Conservation (phyloP, 1,140 invertebrate genomes). For the Euwallacea fornicatus region DNA sequence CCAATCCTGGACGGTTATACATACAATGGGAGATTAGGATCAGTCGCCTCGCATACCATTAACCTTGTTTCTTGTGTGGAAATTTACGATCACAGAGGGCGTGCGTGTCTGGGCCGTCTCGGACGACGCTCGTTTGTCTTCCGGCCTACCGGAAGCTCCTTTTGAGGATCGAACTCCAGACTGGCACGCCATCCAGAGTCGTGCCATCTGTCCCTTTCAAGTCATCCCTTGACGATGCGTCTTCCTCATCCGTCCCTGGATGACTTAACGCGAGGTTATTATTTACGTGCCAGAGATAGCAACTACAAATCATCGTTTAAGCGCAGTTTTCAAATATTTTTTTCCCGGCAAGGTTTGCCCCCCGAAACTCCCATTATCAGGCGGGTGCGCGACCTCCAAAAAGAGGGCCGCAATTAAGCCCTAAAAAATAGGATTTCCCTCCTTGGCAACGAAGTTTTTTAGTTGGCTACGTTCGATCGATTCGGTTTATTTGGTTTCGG, state of each 20-base stretch:
- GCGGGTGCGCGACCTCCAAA: background rate
- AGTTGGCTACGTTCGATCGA: slow-evolving; percentile 4
- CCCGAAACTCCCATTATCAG: background rate
- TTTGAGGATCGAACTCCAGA: slow-evolving; percentile 4
- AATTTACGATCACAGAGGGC: slow-evolving; percentile 2
- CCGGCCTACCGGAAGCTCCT: background rate
- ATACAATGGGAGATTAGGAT: slow-evolving; percentile 3
- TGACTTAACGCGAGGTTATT: background rate
- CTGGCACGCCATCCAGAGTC: slow-evolving; percentile 5
- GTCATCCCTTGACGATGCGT: background rate
- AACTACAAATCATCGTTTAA: slow-evolving; percentile 1
- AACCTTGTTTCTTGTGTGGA: slow-evolving; percentile 4
- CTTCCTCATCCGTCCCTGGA: background rate
- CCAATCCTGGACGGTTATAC: too few species aligned
- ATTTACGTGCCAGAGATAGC: slow-evolving; percentile 1
- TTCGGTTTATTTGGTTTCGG: slow-evolving; percentile 7
- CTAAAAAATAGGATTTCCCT: slow-evolving; percentile 14
- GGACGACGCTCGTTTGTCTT: slow-evolving; percentile 6
- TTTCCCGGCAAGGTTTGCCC: background rate
- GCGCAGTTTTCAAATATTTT: background rate
- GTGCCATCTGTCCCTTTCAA: background rate
- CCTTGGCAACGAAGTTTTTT: slow-evolving; percentile 15
- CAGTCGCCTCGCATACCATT: slow-evolving; percentile 5
- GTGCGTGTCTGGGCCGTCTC: slow-evolving; percentile 11
- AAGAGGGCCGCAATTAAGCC: slow-evolving; percentile 3